These are phyloP conservation scores for Nasua narica DNA, from an alignment of 2,797 vertebrate species.

Conservation along the genomic window DNA sequence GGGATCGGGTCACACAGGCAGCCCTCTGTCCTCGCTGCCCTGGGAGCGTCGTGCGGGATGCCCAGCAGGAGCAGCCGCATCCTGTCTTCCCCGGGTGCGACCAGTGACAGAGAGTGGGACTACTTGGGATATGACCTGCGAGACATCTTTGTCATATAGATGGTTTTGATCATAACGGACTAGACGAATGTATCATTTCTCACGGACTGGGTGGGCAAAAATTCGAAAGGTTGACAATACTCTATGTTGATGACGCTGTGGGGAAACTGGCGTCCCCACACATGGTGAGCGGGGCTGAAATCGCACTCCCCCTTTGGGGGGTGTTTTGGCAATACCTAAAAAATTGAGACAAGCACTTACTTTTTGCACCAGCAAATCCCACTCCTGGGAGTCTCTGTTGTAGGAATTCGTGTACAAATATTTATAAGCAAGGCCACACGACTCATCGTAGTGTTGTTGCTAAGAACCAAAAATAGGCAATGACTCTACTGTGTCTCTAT, in stretches of 20 bases:
- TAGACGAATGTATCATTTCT: neutral
- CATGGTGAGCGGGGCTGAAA: fast-evolving
- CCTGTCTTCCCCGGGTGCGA: neutral
- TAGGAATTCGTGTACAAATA: neutral
- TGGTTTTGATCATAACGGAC: neutral
- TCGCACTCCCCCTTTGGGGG: neutral
- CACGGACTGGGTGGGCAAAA: neutral
- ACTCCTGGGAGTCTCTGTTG: neutral
- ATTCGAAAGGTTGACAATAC: neutral
- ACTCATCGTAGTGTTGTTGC: neutral
- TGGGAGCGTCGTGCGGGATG: fast-evolving
- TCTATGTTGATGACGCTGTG: neutral
- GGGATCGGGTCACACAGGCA: fast-evolving
- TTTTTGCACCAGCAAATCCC: neutral
- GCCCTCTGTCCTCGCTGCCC: neutral
- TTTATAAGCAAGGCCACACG: neutral
- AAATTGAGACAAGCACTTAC: neutral
- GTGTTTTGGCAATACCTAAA: neutral
- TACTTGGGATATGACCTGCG: neutral
- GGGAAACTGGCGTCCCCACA: neutral
- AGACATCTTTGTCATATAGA: neutral
- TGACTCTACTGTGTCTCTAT: neutral
- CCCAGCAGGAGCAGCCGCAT: fast-evolving
- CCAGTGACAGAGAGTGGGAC: neutral
- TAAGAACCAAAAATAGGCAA: neutral